Evolutionary conservation across 23 tunicate genomes (phyloP).

Genomic region (Halocynthia roretzi): DNA sequence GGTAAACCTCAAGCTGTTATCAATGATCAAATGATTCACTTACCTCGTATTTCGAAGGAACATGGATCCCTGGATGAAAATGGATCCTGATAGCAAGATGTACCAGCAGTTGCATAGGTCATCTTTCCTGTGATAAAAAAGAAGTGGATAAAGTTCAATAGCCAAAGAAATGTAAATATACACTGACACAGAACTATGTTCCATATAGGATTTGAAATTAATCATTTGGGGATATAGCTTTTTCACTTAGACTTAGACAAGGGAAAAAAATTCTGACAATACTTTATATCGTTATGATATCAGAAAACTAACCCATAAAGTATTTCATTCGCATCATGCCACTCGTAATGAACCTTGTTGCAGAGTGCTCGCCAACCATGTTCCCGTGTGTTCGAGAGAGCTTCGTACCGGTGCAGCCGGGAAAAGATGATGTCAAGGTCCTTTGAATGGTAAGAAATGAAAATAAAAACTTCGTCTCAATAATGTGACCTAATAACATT

Average conservation of each 20-base stretch:
- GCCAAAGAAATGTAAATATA: too few species aligned
- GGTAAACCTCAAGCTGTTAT: not conserved
- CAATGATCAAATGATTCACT: not conserved
- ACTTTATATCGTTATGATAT: not conserved
- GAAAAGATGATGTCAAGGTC: conserved; percentile 71
- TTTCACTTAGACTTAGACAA: too few species aligned
- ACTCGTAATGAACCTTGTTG: conserved; percentile 49
- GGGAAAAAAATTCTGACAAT: too few species aligned
- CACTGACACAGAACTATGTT: not conserved
- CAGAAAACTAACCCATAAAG: conserved; percentile 46
- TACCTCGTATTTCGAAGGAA: conserved; percentile 72
- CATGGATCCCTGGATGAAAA: conserved; percentile 89
- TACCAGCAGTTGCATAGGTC: conserved; percentile 91
- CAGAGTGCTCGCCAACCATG: conserved; percentile 38
- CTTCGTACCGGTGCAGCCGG: conserved; percentile 44
- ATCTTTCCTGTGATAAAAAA: conserved; percentile 51
- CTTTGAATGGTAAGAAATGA: conserved; percentile 14
- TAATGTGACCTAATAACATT: too few species aligned
- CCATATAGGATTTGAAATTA: not conserved
- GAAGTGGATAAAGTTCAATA: not conserved
- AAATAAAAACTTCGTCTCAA: not conserved
- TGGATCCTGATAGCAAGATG: conserved; percentile 82
- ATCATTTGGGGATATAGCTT: too few species aligned
- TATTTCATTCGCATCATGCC: conserved; percentile 60
- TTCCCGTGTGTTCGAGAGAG: conserved; percentile 43